These are phyloP conservation scores for Heterodera carotae DNA, from an alignment of 1,140 invertebrate genomes.

Conservation along the genomic window DNA sequence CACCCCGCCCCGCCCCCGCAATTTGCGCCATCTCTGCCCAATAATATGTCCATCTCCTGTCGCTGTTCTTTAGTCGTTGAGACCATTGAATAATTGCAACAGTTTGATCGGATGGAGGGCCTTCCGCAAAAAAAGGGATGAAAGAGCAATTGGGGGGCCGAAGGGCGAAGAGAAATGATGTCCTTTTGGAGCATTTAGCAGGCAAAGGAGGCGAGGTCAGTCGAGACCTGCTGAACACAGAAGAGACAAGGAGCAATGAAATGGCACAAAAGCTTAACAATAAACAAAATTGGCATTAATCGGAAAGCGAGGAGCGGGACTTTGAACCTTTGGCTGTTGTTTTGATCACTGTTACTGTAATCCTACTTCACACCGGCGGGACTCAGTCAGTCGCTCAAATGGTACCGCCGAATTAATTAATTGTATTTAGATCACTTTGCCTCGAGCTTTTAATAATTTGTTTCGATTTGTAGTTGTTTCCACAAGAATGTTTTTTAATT, in stretches of 20 bases:
- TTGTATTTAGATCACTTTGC: too few species aligned
- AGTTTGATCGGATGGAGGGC: not conserved
- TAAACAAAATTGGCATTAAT: constrained; percentile 24
- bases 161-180: not conserved
- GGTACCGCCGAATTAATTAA: too few species aligned
- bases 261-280: not conserved
- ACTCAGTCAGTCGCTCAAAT: too few species aligned
- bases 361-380: too few species aligned
- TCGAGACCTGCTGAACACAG: not conserved
- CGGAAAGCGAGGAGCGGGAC: constrained; percentile 79
- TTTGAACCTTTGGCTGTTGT: too few species aligned
- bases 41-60: not conserved
- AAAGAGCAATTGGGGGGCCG: not conserved
- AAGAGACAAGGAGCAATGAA: not conserved
- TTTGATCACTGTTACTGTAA: too few species aligned
- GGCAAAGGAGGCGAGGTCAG: not conserved
- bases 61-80: not conserved
- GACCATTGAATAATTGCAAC: not conserved
- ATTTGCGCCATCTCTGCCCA: not conserved
- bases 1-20: not conserved
- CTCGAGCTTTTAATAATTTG: too few species aligned
- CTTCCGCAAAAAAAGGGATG: constrained; percentile 6
- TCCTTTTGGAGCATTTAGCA: not conserved
- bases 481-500: too few species aligned
- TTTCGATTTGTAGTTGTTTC: too few species aligned